Base-by-base conservation (phyloP, 1,140 invertebrate genomes). In the Heliothis virescens region DNA sequence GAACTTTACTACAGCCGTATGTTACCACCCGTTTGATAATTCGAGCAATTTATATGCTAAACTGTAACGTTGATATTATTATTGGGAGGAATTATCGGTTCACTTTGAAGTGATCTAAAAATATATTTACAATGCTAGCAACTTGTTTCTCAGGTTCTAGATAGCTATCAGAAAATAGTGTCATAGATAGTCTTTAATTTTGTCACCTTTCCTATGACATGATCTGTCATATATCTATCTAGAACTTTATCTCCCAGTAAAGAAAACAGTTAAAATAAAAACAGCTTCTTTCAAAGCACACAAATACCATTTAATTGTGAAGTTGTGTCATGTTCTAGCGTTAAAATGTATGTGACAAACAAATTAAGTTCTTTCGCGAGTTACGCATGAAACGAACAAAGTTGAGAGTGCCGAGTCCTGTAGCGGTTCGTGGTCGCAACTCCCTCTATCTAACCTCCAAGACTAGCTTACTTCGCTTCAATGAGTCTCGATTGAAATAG, bases 361-460 rank as follows among this genome's bases (percentile, higher is more conserved):
- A 85, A 83, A 87, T 83, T 59, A 80, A 79, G 73, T 82, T 85
- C 79, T 79, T 78, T 81, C 79, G 55, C 41, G 79, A 72, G 50
- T 81, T 65, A 75, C 67, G 48, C 79, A 79, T 60, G 55, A 62
- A 29, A 52, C 47, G 50, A 82, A 79, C 76, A 80, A 86, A 88
- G 82, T 88, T 86, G 81, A 59, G 83, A 88, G 85, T 86, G 86
- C 82, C 29, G 83, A 86, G 80, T 81, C 80, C 81, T 88, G 85
- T 88, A 59, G 82, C 82, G 85, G 85, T 79, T 73, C 62, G 83
- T 67, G 85, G 85, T 82, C 60, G 41, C 55, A 83, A 85, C 79
- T 85, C 62, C 62, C 62, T 47, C 67, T 7, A 72, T 48, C 60
- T 29, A 29, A 79, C 16, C 67, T 72, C 52, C n/a, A 41, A 52